A percentile compares a stretch with the other conserved stretches of the same genome.
Conservation (phyloP, 1,140 invertebrate species). For the Platyura marginata region DNA sequence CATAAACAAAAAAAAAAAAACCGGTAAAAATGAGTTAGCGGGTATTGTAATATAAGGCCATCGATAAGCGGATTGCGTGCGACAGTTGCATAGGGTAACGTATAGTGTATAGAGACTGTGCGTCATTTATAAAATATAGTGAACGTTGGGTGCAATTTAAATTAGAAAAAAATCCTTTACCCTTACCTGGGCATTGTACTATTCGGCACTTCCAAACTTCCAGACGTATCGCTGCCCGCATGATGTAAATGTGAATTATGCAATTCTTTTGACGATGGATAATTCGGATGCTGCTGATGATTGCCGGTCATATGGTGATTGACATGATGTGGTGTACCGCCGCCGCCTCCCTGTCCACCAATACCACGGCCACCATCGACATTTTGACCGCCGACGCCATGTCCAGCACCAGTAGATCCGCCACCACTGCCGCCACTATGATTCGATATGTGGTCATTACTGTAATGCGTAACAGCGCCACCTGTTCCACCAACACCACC, state of each 20-base stretch:
- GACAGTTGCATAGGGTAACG: too few relatives aligned
- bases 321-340: not conserved
- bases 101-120: too few relatives aligned
- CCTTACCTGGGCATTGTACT: slow-evolving; percentile 17
- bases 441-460: too few relatives aligned
- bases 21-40: too few relatives aligned
- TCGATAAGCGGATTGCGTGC: too few relatives aligned
- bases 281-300: not conserved
- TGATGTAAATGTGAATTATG: not conserved
- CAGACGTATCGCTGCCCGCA: slow-evolving; percentile 8
- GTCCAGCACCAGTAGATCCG: not conserved
- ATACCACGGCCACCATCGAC: too few relatives aligned
- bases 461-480: too few relatives aligned
- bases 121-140: too few relatives aligned
- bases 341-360: not conserved
- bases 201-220: slow-evolving; percentile 16
- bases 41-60: too few relatives aligned
- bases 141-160: too few relatives aligned
- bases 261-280: slow-evolving; percentile 6
- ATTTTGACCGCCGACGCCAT: not conserved
- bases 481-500: too few relatives aligned
- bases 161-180: not conserved
- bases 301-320: not conserved
- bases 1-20: too few relatives aligned
- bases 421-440: not conserved